These are phyloP conservation scores for Chrysochloris asiatica DNA, from an alignment of 2,113 vertebrate species.

Conservation along the genomic window DNA sequence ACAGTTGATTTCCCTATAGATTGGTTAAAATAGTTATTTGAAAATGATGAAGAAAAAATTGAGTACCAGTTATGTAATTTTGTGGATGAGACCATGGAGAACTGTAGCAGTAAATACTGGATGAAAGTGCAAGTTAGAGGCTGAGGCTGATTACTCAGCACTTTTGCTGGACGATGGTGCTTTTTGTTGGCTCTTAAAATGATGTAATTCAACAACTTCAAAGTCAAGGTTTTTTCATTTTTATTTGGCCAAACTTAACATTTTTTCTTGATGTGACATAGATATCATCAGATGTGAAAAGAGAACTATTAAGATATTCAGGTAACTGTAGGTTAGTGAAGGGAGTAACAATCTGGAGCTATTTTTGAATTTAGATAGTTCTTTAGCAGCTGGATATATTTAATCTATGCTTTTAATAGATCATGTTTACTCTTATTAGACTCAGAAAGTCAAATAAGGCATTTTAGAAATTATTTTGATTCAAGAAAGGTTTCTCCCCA, in stretches of 20 bases:
- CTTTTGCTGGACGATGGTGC: conserved; percentile 16
- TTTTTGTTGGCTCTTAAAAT: conserved; percentile 35
- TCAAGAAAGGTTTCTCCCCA: conserved; percentile 22
- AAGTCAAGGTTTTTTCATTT: neutral
- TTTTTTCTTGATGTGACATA: conserved; percentile 11
- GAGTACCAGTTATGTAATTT: neutral
- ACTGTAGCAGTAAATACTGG: neutral
- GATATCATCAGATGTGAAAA: conserved; percentile 21
- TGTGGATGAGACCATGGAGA: conserved; percentile 14
- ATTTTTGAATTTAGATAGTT: conserved; percentile 28
- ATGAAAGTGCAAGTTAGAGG: conserved; percentile 34
- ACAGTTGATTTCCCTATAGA: conserved; percentile 23
- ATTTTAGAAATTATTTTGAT: conserved; percentile 48
- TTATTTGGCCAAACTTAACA: neutral
- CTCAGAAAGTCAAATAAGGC: neutral
- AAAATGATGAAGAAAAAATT: neutral
- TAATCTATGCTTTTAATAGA: conserved; percentile 25
- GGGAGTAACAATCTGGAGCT: neutral
- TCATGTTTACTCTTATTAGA: conserved; percentile 45
- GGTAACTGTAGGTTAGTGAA: neutral
- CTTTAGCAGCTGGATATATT: neutral
- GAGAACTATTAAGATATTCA: conserved; percentile 20
- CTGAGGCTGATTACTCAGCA: conserved; percentile 12
- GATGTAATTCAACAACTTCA: conserved; percentile 25
- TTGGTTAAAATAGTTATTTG: conserved; percentile 26